Base-by-base conservation (phyloP, 1,140 invertebrate species). In the Orius insidiosus region DNA sequence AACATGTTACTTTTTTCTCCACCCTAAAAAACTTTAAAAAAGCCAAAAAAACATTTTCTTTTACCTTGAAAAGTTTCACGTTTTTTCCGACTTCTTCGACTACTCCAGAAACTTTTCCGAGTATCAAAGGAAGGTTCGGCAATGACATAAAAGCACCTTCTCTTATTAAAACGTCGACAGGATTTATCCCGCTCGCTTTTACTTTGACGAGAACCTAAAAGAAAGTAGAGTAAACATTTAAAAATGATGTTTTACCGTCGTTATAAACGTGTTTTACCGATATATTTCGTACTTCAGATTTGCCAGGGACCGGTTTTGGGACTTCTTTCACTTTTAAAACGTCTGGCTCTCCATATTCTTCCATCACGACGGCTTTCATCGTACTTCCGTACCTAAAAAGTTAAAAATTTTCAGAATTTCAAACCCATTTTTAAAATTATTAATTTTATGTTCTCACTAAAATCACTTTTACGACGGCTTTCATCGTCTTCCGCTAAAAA, bases 111-210 rank as follows among this genome's bases (percentile, higher is more conserved):
- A 61, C 67, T 43, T 56, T 58, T 7, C 72, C 72, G 18, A 69
- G 66, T 24, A 63, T 64, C 51, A 68, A 69, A 0, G 72, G 72
- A 30, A 74, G 54, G n/a, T 54, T 40, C 3, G 70, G 71, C 7
- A 60, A 48, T 7, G 42, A 48, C 4, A 54, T 54, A 51, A 66
- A 69, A 5, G 52, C 54, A 13, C 72, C 73, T 50, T 60, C 55
- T 18, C 73, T 58, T 18, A 74, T 70, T 48, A 75, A 74, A 0
- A 69, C 70, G 47, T 75, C 72, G n/a, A 75, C 69, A 24, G 73
- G 72, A 54, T 75, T 75, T 0, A 75, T 59, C 13, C 71, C 72
- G 49, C 64, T 58, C 6, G 65, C 61, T 15, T 56, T 38, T 1
- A 75, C 64, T 48, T 63, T 59, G 5, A 72, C 61, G 36, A 72